Conservation (phyloP, 2,888 invertebrate species). For the Hofmannophila pseudospretella region DNA sequence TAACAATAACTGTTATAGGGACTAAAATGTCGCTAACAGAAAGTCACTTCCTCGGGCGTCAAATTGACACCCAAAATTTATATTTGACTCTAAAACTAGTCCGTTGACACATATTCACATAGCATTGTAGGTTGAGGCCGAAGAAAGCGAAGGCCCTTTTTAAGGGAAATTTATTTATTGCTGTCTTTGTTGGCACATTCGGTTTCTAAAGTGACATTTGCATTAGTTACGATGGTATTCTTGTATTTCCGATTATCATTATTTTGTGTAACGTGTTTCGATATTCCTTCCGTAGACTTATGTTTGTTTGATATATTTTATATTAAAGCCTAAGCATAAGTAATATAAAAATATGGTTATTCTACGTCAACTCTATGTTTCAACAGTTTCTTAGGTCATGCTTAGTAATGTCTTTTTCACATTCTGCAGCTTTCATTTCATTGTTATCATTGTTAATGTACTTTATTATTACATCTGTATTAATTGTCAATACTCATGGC, state of each 20-base stretch:
- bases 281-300: neutral
- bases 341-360: no score
- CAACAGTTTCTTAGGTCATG: no score
- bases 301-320: no score
- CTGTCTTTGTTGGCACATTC: slow-evolving; percentile 35
- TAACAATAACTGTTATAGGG: slow-evolving; percentile 12
- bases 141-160: slow-evolving; percentile 40
- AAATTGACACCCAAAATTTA: slow-evolving; percentile 32
- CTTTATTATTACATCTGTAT: slow-evolving; percentile 6
- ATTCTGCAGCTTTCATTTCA: slow-evolving; percentile 7
- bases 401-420: slow-evolving; percentile 2
- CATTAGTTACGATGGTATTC: slow-evolving; percentile 41
- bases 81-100: slow-evolving; percentile 28
- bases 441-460: slow-evolving; percentile 10
- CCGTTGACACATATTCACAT: slow-evolving; percentile 22
- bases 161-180: slow-evolving; percentile 36
- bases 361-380: no score
- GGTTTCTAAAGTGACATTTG: slow-evolving; percentile 45
- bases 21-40: slow-evolving; percentile 12
- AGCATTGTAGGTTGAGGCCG: slow-evolving; percentile 26
- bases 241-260: slow-evolving; percentile 25
- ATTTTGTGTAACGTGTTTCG: slow-evolving; percentile 16
- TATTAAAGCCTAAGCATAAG: no score
- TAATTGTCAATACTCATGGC: neutral
- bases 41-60: slow-evolving; percentile 19